phyloP scores from a whole-genome alignment of 2,113 vertebrate genomes.

The Himantopus leucocephalus region DNA sequence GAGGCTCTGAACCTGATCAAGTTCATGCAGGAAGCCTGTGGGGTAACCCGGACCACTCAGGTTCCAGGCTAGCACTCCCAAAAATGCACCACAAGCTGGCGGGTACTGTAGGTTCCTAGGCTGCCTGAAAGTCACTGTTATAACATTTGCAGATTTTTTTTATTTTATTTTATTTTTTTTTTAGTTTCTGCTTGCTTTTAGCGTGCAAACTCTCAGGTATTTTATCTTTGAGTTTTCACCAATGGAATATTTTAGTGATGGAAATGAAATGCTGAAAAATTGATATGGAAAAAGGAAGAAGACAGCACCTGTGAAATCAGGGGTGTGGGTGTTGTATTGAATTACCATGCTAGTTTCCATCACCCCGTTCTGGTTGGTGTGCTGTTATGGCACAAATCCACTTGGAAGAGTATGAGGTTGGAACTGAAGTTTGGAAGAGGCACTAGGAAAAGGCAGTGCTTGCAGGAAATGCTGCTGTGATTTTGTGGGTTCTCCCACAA shows the following conservation, averaged over 20 bases:
- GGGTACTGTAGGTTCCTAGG: not conserved
- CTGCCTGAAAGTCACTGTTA: not conserved
- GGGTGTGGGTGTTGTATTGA: not conserved
- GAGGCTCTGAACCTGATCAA: not conserved
- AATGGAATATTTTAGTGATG: not conserved
- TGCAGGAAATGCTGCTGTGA: not conserved
- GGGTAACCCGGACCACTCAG: not conserved
- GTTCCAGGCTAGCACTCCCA: not conserved
- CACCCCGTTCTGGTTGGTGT: not conserved
- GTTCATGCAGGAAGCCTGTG: not conserved
- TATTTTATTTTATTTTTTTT: not conserved
- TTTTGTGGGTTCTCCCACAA: not conserved
- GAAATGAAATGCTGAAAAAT: not conserved
- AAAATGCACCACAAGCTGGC: not conserved
- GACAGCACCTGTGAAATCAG: not conserved
- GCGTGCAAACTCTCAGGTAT: not conserved
- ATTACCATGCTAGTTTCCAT: not conserved
- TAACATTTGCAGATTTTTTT: not conserved
- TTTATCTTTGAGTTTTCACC: not conserved
- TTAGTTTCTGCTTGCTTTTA: not conserved
- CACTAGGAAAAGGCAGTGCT: not conserved
- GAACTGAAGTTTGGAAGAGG: not conserved
- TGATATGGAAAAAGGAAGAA: not conserved
- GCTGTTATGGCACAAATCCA: not conserved
- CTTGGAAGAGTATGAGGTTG: not conserved